A percentile compares a stretch with the other conserved stretches of the same genome.
Conservation (phyloP, 2,113 vertebrate genomes). For the Oriolus oriolus region DNA sequence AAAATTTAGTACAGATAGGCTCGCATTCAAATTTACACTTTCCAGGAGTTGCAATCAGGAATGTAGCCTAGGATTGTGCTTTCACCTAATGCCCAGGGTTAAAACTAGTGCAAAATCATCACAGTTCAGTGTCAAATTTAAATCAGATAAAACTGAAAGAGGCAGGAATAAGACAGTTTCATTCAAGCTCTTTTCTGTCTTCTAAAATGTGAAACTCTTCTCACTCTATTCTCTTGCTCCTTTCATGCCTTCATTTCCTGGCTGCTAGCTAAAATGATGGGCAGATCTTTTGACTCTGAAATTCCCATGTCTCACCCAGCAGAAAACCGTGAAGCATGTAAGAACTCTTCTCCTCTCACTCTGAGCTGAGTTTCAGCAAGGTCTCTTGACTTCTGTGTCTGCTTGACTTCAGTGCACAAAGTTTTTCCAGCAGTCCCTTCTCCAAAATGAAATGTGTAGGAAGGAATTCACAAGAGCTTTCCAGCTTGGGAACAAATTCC, state of each 20-base stretch:
- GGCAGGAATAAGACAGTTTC: not conserved
- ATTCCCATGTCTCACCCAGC: not conserved
- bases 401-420: not conserved
- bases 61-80: not conserved
- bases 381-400: not conserved
- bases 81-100: not conserved
- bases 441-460: fast-evolving
- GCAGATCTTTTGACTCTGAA: not conserved
- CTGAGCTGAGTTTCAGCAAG: not conserved
- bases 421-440: not conserved
- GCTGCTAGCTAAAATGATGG: not conserved
- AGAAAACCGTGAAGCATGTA: not conserved
- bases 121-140: not conserved
- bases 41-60: not conserved
- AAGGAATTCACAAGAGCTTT: not conserved
- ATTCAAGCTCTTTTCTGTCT: not conserved
- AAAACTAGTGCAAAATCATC: not conserved
- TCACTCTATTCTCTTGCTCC: not conserved
- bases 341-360: not conserved
- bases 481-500: not conserved
- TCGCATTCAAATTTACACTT: not conserved
- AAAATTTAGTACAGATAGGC: not conserved
- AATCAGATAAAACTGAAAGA: not conserved
- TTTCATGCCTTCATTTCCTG: not conserved
- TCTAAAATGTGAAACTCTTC: not conserved